Percentiles rank a stretch among this genome's conserved stretches.
Conservation (phyloP, 2,113 vertebrate genomes). For the Sardina pilchardus region DNA sequence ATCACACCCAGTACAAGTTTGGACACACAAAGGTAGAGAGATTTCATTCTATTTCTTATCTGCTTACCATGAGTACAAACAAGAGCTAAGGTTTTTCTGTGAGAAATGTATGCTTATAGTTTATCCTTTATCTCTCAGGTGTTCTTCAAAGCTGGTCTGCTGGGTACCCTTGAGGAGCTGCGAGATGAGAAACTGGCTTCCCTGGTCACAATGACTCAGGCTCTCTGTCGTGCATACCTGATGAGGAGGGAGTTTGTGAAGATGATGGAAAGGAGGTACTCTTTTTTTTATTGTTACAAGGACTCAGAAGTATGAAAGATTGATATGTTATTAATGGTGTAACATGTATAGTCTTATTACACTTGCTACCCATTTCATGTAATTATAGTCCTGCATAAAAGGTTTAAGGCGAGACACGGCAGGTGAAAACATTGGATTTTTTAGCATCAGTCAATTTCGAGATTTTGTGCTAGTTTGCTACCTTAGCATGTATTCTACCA, state of each 20-base stretch:
- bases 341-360: too few species aligned
- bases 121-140: conserved; percentile 63
- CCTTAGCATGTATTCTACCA: too few species aligned
- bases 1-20: conserved; percentile 55
- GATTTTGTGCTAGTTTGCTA: too few species aligned
- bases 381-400: too few species aligned
- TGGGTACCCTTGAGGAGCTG: conserved; percentile 85
- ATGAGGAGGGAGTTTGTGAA: background rate
- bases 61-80: background rate
- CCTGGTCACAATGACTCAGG: conserved; percentile 83
- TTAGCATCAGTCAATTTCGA: too few species aligned
- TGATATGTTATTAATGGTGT: too few species aligned
- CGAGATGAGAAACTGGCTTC: conserved; percentile 81
- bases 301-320: background rate
- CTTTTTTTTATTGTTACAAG: background rate
- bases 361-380: too few species aligned
- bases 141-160: conserved; percentile 86
- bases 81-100: too few species aligned
- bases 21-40: conserved; percentile 56
- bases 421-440: too few species aligned
- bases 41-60: background rate
- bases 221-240: conserved; percentile 37
- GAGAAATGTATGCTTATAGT: conserved; percentile 49
- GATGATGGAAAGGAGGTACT: conserved; percentile 16
- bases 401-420: too few species aligned